Evolutionary conservation across 1,140 invertebrate species (phyloP).

Genomic region (Araneus ventricosus): DNA sequence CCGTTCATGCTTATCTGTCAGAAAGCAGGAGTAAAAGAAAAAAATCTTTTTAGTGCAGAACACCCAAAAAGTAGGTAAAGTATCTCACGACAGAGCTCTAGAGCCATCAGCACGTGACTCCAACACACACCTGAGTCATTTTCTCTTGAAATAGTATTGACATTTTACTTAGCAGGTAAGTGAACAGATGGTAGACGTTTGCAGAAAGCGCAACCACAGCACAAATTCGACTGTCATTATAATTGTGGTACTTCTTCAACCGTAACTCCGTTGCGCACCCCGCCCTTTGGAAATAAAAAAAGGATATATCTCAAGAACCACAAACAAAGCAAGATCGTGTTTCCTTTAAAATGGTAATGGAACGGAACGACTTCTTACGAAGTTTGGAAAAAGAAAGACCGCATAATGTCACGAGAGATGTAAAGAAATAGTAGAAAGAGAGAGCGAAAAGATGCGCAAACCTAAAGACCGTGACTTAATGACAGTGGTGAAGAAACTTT

Average conservation of each 20-base stretch:
- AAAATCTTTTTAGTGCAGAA: not conserved
- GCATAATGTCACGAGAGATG: not conserved
- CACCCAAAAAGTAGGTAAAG: not conserved
- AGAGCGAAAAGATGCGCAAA: not conserved
- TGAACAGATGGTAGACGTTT: slow-evolving; percentile 44
- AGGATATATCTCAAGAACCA: slow-evolving; percentile 27
- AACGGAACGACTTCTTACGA: slow-evolving; percentile 36
- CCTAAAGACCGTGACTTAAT: slow-evolving; percentile 48
- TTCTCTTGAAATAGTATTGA: not conserved
- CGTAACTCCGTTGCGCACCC: slow-evolving; percentile 51
- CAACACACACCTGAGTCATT: not conserved
- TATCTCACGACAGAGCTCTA: not conserved
- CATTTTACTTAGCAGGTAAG: slow-evolving; percentile 23
- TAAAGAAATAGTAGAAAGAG: not conserved
- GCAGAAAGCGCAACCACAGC: slow-evolving; percentile 11
- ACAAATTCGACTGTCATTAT: slow-evolving; percentile 10
- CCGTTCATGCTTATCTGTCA: not conserved
- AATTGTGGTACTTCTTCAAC: slow-evolving; percentile 50
- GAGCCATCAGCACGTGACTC: not conserved
- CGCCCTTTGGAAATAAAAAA: slow-evolving; percentile 37
- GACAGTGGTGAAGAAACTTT: slow-evolving; percentile 14
- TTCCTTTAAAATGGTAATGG: slow-evolving; percentile 64
- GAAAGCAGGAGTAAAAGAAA: not conserved
- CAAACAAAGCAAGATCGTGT: slow-evolving; percentile 60
- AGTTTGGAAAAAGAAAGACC: not conserved